Percentiles rank a stretch among this genome's conserved stretches.
Evolutionary conservation across 2,113 vertebrate genomes (phyloP).

Genomic region (Glaucomys volans): DNA sequence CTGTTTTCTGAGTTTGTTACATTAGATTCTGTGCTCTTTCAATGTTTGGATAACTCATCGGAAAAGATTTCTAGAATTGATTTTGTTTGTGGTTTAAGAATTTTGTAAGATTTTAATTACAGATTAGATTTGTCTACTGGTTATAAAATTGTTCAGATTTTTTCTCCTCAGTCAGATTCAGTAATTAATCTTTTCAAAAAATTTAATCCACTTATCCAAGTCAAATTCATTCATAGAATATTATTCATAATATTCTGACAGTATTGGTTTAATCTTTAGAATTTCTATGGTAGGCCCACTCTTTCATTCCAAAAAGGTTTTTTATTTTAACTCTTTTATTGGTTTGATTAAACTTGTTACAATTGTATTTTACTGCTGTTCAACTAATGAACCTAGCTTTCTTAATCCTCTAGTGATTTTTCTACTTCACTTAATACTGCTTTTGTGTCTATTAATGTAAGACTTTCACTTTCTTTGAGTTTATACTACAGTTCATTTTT

Average conservation of each 20-base stretch:
- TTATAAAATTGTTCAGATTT: background rate
- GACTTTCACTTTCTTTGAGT: background rate
- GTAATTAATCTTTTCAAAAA: background rate
- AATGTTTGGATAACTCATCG: background rate
- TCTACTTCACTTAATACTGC: background rate
- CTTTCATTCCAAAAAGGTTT: background rate
- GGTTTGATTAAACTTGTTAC: background rate
- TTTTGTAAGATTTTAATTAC: conserved; percentile 2
- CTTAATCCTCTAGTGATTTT: background rate
- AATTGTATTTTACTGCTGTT: background rate
- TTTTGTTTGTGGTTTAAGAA: conserved; percentile 16
- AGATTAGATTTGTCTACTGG: background rate
- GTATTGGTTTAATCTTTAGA: background rate
- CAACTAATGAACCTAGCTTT: background rate
- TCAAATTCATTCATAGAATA: background rate
- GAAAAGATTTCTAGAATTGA: background rate
- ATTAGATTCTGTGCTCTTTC: background rate
- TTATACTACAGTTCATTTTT: background rate
- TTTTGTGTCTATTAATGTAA: background rate
- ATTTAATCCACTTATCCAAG: background rate
- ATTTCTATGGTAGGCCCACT: background rate
- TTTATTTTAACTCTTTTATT: background rate
- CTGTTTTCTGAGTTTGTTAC: background rate
- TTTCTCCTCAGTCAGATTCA: background rate
- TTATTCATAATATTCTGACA: background rate